A percentile compares a stretch with the other conserved stretches of the same genome.
Conservation (phyloP, 2,888 invertebrate genomes). For the Laspeyria flexula region DNA sequence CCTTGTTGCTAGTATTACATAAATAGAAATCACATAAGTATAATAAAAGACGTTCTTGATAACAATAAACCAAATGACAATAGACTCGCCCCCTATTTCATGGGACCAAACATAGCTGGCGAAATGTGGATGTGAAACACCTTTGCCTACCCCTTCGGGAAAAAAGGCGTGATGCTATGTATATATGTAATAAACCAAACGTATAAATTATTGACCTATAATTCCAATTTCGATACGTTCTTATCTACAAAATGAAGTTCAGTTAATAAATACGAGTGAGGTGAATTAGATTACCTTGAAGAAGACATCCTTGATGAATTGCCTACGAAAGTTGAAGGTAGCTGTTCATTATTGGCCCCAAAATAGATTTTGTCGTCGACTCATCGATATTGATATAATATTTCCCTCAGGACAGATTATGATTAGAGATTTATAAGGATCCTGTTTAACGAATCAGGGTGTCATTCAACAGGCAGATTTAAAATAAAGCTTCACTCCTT, state of each 20-base stretch:
- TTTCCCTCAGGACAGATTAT: constrained; percentile 15
- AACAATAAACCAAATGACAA: too few species aligned
- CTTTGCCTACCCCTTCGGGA: too few species aligned
- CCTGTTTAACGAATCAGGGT: constrained; percentile 1
- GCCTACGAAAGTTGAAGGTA: constrained; percentile 32
- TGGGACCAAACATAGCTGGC: too few species aligned
- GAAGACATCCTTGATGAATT: constrained; percentile 39
- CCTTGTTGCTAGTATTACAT: too few species aligned
- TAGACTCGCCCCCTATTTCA: too few species aligned
- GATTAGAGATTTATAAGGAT: constrained; percentile 16
- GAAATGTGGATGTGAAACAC: too few species aligned
- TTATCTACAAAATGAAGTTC: constrained; percentile 10
- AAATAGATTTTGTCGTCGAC: constrained; percentile 33
- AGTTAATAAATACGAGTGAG: constrained; percentile 21
- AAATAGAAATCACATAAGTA: too few species aligned
- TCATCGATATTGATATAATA: constrained; percentile 21
- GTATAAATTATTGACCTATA: neutral
- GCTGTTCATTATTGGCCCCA: constrained; percentile 36
- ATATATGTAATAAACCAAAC: too few species aligned
- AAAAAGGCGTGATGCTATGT: too few species aligned
- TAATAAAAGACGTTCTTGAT: too few species aligned
- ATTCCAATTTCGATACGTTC: neutral
- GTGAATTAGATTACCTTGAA: constrained; percentile 35
- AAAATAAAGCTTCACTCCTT: neutral
- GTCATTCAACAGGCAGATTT: neutral